These are phyloP conservation scores for Elegia similella DNA, from an alignment of 2,888 invertebrate species.

Conservation along the genomic window DNA sequence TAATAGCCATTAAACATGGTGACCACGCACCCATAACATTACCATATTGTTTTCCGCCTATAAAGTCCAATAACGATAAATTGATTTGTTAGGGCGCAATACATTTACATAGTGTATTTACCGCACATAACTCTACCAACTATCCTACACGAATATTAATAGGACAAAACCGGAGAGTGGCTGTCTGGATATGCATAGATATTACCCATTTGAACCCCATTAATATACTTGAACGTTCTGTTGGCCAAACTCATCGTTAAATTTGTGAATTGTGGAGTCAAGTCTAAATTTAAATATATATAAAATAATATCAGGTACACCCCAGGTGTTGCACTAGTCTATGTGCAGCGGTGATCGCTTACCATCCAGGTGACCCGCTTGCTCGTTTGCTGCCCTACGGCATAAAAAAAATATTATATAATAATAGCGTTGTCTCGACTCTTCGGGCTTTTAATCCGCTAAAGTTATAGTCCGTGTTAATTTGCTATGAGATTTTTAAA, in stretches of 20 bases:
- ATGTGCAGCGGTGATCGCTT: too few species aligned
- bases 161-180: neutral
- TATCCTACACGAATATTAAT: neutral
- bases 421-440: too few species aligned
- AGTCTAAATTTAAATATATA: neutral
- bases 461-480: too few species aligned
- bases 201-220: constrained; percentile 7
- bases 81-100: constrained; percentile 5
- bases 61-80: constrained; percentile 9
- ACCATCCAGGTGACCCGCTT: too few species aligned
- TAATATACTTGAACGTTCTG: constrained; percentile 1
- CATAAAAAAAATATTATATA: too few species aligned
- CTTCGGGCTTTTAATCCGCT: too few species aligned
- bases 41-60: constrained; percentile 9
- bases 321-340: too few species aligned
- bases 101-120: constrained; percentile 9
- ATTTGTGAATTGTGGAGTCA: neutral
- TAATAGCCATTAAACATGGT: constrained; percentile 5
- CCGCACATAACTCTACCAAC: constrained; percentile 1
- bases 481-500: too few species aligned
- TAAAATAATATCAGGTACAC: too few species aligned
- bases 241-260: neutral
- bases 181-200: constrained; percentile 7
- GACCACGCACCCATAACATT: neutral
- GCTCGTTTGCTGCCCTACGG: too few species aligned